A percentile compares a stretch with the other conserved stretches of the same genome.
Evolutionary conservation across 2,797 vertebrate genomes (phyloP).

Genomic region (Phrynocephalus guinanensis): DNA sequence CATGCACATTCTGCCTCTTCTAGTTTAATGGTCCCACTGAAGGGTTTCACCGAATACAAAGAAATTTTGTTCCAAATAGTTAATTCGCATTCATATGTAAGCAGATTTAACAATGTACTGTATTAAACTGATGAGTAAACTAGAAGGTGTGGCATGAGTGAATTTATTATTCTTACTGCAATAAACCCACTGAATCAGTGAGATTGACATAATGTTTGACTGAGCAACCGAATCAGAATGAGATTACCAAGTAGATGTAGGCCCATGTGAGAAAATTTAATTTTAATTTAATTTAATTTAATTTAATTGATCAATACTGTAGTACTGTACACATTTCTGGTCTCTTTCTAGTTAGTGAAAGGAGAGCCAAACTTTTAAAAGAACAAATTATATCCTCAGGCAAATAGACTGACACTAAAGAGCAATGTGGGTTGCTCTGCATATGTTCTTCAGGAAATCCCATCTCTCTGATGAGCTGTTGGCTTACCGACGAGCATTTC

Average conservation of each 20-base stretch:
- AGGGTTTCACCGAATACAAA: background rate
- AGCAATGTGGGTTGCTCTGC: conserved; percentile 67
- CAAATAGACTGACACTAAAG: conserved; percentile 62
- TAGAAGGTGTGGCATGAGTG: background rate
- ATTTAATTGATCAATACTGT: background rate
- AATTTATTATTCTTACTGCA: no score
- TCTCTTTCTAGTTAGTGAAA: conserved; percentile 50
- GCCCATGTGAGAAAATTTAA: background rate
- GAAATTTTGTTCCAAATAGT: background rate
- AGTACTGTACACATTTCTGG: conserved; percentile 36
- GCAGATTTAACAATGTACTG: background rate
- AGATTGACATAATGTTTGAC: no score
- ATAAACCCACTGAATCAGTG: no score
- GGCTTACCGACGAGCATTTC: conserved; percentile 74
- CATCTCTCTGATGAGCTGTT: conserved; percentile 82
- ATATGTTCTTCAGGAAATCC: conserved; percentile 78
- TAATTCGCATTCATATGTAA: background rate
- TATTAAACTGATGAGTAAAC: background rate
- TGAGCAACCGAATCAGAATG: no score
- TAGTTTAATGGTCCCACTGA: background rate
- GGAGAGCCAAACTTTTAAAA: conserved; percentile 43
- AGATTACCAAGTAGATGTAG: no score
- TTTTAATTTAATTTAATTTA: background rate
- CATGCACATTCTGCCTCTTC: background rate
- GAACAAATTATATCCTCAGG: background rate